These are phyloP conservation scores for Smutsia gigantea DNA, from an alignment of 2,797 vertebrate species.

Conservation along the genomic window DNA sequence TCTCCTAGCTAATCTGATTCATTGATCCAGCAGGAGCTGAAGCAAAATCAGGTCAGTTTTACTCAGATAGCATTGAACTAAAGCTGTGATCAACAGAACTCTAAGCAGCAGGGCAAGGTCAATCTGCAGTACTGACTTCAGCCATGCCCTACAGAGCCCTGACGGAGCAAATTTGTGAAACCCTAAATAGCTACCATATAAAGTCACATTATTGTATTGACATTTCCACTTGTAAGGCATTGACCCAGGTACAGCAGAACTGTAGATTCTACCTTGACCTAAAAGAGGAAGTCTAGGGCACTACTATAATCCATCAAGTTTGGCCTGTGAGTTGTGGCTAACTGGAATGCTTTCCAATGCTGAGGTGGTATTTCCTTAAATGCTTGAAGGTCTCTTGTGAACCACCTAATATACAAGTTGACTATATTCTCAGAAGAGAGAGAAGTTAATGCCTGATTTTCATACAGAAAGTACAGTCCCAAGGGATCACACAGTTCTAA, in stretches of 20 bases:
- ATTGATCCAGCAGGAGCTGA: neutral
- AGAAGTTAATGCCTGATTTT: neutral
- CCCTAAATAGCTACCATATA: neutral
- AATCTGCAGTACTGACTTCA: neutral
- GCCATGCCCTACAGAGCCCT: neutral
- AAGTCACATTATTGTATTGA: neutral
- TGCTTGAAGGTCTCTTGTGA: neutral
- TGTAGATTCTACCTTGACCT: neutral
- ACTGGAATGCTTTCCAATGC: neutral
- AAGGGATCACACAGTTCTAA: neutral
- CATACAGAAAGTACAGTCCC: neutral
- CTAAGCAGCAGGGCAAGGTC: neutral
- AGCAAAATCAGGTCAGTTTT: neutral
- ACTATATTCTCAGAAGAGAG: neutral
- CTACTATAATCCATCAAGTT: neutral
- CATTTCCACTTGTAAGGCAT: neutral
- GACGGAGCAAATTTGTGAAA: neutral
- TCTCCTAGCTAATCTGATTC: neutral
- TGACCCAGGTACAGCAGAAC: neutral
- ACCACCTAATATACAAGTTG: neutral
- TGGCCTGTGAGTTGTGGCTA: neutral
- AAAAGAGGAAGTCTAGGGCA: neutral
- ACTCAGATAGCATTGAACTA: neutral
- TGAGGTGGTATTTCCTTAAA: neutral
- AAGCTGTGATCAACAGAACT: neutral